phyloP scores from a whole-genome alignment of 2,797 vertebrate species.

The Antennarius maculatus region DNA sequence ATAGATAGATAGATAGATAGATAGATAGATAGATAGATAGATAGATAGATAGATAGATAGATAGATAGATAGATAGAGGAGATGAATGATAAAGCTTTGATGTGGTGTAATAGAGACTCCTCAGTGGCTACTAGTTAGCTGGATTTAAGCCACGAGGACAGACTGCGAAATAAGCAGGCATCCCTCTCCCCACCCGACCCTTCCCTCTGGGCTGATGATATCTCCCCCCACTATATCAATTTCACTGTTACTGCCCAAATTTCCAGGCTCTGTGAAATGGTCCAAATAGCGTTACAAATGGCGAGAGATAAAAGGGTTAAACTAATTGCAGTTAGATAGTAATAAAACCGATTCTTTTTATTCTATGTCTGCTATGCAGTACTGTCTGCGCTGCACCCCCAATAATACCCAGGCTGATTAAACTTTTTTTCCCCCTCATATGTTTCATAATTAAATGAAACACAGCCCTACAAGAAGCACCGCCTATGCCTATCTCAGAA shows the following conservation, averaged over 20 bases:
- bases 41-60: conserved; percentile 23
- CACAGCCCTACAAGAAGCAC: conserved; percentile 64
- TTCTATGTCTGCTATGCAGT: conserved; percentile 75
- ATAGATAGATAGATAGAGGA: conserved; percentile 30
- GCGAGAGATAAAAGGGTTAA: conserved; percentile 85
- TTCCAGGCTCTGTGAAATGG: conserved; percentile 83
- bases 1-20: too few relatives aligned
- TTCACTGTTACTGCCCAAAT: conserved; percentile 80
- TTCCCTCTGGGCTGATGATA: conserved; percentile 83
- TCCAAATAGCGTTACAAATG: conserved; percentile 85
- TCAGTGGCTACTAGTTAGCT: conserved; percentile 60
- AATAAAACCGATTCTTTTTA: conserved; percentile 83
- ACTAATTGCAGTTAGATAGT: conserved; percentile 85
- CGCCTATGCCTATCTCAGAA: conserved; percentile 73
- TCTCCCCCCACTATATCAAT: conserved; percentile 81
- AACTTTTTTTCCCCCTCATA: conserved; percentile 70
- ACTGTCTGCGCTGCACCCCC: conserved; percentile 71
- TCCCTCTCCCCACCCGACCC: conserved; percentile 67
- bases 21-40: conserved; percentile 10
- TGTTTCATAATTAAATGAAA: conserved; percentile 81
- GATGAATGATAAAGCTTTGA: conserved; percentile 19
- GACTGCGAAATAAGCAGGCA: conserved; percentile 79
- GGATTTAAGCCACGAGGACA: conserved; percentile 80
- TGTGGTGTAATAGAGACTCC: conserved; percentile 39
- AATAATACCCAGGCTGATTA: conserved; percentile 78